These are phyloP conservation scores for Moxostoma hubbsi DNA, from an alignment of 2,797 vertebrate species.

Conservation along the genomic window DNA sequence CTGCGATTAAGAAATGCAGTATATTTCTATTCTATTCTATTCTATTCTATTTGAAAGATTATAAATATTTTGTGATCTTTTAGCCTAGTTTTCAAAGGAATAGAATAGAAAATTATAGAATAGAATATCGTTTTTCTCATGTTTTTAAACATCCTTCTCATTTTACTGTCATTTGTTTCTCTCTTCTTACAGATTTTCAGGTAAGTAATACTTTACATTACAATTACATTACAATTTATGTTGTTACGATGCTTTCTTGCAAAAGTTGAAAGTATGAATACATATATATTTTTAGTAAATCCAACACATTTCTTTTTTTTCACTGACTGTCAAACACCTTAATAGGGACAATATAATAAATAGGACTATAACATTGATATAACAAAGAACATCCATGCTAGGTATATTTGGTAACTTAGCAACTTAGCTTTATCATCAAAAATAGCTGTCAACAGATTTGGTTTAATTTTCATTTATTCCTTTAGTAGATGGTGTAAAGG, in stretches of 20 bases:
- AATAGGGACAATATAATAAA: background rate
- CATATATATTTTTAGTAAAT: background rate
- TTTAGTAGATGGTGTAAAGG: too few relatives aligned
- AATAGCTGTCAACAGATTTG: too few relatives aligned
- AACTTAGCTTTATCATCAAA: background rate
- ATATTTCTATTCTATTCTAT: too few relatives aligned
- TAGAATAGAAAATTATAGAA: too few relatives aligned
- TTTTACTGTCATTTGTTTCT: background rate
- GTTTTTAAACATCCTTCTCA: background rate
- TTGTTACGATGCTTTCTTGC: too few relatives aligned
- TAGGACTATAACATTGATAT: background rate
- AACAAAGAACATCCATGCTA: background rate
- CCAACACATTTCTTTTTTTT: background rate
- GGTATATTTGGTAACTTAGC: background rate
- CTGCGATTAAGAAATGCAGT: background rate
- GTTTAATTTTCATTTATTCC: too few relatives aligned
- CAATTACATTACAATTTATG: background rate
- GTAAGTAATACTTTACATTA: slow-evolving; percentile 63
- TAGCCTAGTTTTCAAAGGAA: too few relatives aligned
- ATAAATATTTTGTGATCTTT: background rate
- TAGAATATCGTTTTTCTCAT: too few relatives aligned
- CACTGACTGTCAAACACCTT: background rate
- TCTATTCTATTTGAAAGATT: too few relatives aligned
- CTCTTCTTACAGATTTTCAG: slow-evolving; percentile 72
- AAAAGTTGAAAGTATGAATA: too few relatives aligned